Evolutionary conservation across 1,140 invertebrate genomes (phyloP), one percentile per base, ranked within the genome.

Genomic region (Trichomalopsis sarcophagae): DNA sequence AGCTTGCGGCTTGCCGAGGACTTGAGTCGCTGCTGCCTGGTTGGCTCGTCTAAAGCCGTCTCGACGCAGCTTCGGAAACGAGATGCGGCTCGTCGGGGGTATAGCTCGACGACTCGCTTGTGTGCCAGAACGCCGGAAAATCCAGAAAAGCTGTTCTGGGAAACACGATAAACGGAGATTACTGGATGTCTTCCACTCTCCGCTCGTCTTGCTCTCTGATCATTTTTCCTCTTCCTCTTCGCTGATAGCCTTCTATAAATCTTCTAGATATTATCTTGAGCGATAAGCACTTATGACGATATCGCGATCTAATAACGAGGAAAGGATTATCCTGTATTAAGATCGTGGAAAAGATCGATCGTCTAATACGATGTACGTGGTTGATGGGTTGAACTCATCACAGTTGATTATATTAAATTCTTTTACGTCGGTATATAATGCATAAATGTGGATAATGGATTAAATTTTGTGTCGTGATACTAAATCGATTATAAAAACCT

Each of bases 121-220:
- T 50, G 23, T 77, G 44, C 47, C 40, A 55, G 66, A 21, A 33
- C 30, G 47, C 21, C 62, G 81, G 81, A 82, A 82, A 82, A 82
- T 82, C 71, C 81, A 4, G 27, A 40, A 75, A 75, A 82, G 50
- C 81, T 75, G 81, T 75, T 33, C 71, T 71, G 55, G 74, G 50
- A 77, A 83, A 83, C 74, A 69, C 82, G 82, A 83, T 83, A 77
- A 77, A 76, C 81, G 81, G 27, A 30, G 71, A 74, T 82, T 82
- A 82, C 71, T 71, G 71, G 44, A 30, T 36, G 68, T 47, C 40
- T 47, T 71, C 44, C 6, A 30, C 44, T 71, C 4, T 14, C 27
- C 62, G 10, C 17, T 40, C 78, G 30, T 55, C 55, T 80, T n/a
- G 50, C 27, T 21, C 55, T 68, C 55, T 17, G 27, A 50, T 13